phyloP scores from a whole-genome alignment of 2,113 vertebrate genomes.

The Euleptes europaea region DNA sequence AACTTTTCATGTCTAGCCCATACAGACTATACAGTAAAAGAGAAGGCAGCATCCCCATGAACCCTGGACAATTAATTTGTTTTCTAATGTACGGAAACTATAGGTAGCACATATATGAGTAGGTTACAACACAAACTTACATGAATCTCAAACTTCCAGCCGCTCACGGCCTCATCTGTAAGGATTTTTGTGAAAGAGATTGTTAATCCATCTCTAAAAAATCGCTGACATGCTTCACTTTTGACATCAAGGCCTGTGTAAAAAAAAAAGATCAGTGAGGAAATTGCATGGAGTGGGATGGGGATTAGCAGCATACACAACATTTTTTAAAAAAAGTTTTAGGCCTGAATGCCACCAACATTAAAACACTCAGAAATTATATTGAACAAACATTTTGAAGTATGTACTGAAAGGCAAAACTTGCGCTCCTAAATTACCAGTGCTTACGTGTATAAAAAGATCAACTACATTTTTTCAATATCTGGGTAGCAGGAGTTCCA shows the following conservation, averaged over 20 bases:
- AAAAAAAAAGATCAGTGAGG: constrained; percentile 20
- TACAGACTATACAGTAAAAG: not conserved
- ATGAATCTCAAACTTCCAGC: constrained; percentile 99
- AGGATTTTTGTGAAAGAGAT: constrained; percentile 99
- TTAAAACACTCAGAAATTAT: not conserved
- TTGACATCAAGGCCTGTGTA: constrained; percentile 95
- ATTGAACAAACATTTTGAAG: not conserved
- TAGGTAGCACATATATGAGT: not conserved
- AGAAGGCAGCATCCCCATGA: not conserved
- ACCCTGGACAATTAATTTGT: not conserved
- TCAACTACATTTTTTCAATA: not conserved
- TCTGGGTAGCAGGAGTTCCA: not conserved
- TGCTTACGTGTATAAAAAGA: not conserved
- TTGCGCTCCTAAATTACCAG: not conserved
- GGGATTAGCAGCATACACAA: too few relatives aligned
- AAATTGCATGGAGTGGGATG: not conserved
- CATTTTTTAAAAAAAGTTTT: too few relatives aligned
- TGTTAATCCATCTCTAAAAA: constrained; percentile 98
- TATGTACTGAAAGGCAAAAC: not conserved
- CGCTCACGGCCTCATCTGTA: constrained; percentile 98
- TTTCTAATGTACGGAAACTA: not conserved
- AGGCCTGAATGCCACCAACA: not conserved
- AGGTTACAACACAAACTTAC: constrained; percentile 79
- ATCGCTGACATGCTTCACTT: constrained; percentile 99
- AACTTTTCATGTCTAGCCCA: not conserved